Percentiles rank a stretch among this genome's conserved stretches.
phyloP scores from a whole-genome alignment of 2,797 vertebrate genomes.

The Siniperca scherzeri region DNA sequence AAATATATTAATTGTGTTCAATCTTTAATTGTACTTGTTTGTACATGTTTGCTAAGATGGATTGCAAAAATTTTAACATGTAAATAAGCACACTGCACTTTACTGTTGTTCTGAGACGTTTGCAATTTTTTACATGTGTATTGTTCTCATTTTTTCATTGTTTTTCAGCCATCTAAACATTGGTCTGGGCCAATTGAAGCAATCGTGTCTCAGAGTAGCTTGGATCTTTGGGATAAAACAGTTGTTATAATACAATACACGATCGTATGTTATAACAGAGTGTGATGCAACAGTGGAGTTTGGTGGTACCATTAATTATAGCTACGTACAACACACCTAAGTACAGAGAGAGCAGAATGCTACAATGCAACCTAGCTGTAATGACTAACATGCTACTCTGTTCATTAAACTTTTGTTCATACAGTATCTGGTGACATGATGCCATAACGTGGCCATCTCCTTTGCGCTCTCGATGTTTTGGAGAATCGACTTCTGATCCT shows the following conservation, averaged over 20 bases:
- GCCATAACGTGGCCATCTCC: slow-evolving; percentile 13
- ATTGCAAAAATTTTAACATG: slow-evolving; percentile 1
- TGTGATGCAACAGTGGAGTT: slow-evolving; percentile 32
- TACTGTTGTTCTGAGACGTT: neutral
- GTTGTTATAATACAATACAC: slow-evolving; percentile 5
- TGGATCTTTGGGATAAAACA: slow-evolving; percentile 20
- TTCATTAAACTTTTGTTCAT: slow-evolving; percentile 40
- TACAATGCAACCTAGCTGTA: slow-evolving; percentile 4
- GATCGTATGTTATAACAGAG: neutral
- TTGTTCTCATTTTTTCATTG: neutral
- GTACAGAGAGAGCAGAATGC: slow-evolving; percentile 21
- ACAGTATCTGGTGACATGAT: slow-evolving; percentile 10
- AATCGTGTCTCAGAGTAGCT: neutral
- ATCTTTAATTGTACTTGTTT: slow-evolving; percentile 16
- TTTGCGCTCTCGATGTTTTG: neutral
- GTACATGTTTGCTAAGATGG: neutral
- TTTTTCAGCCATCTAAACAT: slow-evolving; percentile 1
- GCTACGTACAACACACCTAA: slow-evolving; percentile 5
- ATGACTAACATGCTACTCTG: slow-evolving; percentile 10
- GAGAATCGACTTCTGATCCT: neutral
- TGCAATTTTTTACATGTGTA: neutral
- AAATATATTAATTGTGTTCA: slow-evolving; percentile 16
- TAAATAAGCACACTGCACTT: slow-evolving; percentile 4
- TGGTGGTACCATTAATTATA: slow-evolving; percentile 6
- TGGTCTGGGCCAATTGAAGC: neutral